Evolutionary conservation across 2,888 invertebrate species (phyloP).

Genomic region (Tryphoninae sp.): DNA sequence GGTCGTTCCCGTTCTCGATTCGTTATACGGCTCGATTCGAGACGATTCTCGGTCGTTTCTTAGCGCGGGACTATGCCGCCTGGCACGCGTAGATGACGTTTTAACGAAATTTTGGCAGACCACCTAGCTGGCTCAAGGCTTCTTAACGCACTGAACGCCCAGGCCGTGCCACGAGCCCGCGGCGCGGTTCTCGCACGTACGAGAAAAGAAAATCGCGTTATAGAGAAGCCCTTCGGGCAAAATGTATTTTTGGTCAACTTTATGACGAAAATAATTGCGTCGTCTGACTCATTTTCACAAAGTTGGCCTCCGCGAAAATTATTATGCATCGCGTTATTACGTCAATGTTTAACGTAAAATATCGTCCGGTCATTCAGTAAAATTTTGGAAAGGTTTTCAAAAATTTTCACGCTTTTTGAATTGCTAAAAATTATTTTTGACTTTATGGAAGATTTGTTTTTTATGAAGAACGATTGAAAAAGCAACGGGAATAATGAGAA

Average conservation of each 20-base stretch:
- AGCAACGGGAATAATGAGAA: no score
- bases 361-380: slow-evolving; percentile 4
- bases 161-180: slow-evolving; percentile 8
- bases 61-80: slow-evolving; percentile 3
- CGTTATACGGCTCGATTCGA: no score
- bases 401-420: no score
- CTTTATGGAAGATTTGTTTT: no score
- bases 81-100: slow-evolving; percentile 46
- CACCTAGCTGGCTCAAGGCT: slow-evolving; percentile 59
- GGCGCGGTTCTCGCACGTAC: background rate
- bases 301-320: slow-evolving; percentile 29
- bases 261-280: slow-evolving; percentile 78
- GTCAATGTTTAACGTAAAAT: slow-evolving; percentile 19
- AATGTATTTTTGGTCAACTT: slow-evolving; percentile 78
- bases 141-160: slow-evolving; percentile 27
- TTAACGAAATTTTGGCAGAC: slow-evolving; percentile 58
- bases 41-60: background rate
- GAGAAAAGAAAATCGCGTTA: slow-evolving; percentile 15
- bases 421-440: no score
- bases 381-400: background rate
- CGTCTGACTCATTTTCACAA: slow-evolving; percentile 74
- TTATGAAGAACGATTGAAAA: no score
- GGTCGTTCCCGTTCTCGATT: no score
- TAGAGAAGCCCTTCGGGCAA: slow-evolving; percentile 73
- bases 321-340: slow-evolving; percentile 12